These are phyloP conservation scores for Cerastoderma edule DNA, from an alignment of 2,888 invertebrate species.

Conservation along the genomic window DNA sequence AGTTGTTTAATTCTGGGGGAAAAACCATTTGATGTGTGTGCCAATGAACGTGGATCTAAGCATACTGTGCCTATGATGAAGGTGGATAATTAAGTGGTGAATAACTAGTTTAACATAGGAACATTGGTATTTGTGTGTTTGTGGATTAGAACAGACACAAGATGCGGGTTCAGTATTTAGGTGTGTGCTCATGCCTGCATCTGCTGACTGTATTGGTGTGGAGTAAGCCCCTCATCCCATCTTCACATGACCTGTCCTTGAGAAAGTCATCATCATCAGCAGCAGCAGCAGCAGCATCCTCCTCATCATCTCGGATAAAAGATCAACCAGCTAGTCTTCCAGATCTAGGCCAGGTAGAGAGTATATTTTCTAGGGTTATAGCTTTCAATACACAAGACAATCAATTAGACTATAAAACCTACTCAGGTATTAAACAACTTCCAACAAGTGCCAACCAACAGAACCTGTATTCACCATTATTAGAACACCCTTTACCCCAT, in stretches of 20 bases:
- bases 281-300: no score
- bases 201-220: not conserved
- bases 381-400: slow-evolving; percentile 15
- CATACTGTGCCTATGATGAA: no score
- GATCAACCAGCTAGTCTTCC: slow-evolving; percentile 6
- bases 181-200: slow-evolving; percentile 10
- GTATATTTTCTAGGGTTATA: slow-evolving; percentile 14
- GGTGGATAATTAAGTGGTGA: no score
- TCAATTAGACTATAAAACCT: slow-evolving; percentile 13
- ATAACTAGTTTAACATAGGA: no score
- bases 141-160: not conserved
- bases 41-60: no score
- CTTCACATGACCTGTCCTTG: not conserved
- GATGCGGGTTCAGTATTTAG: not conserved
- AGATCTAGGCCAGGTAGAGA: not conserved
- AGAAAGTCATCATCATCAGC: not conserved
- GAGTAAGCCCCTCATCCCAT: not conserved
- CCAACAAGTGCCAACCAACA: slow-evolving; percentile 28
- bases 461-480: not conserved
- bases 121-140: no score
- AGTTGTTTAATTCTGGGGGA: no score
- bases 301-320: no score
- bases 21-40: no score
- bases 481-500: not conserved
- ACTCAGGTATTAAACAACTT: slow-evolving; percentile 27